Evolutionary conservation across 2,888 invertebrate species (phyloP), one percentile per base, ranked within the genome.

Genomic region (Drosophila trichaetosa): DNA sequence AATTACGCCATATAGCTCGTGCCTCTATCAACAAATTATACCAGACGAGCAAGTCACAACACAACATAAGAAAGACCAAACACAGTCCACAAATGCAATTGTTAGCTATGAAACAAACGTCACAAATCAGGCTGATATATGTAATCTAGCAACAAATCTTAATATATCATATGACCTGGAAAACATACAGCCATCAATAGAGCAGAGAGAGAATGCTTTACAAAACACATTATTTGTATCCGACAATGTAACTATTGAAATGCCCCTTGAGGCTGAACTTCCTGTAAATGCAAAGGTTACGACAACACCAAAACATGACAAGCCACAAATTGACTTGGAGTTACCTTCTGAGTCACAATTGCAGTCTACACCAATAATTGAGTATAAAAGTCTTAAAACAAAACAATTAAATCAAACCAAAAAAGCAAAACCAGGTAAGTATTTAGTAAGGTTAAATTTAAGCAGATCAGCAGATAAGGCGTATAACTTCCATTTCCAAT

Each of bases 401-500:
- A 49, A 69, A 18, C 54, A 31, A 57, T 67, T 71, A 69, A 69
- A 69, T 69, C 60, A 87, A 76, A 82, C 38, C 70, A 72, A 84
- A 81, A 78, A 76, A 75, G 58, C 72, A 63, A 61, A 40, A 46
- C 62, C 10, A 58, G 76, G 76, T 80, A 80, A 77, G 80, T 82
- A 77, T 79, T 54, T 21, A 38, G 27, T 54, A 70, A 74, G 74
- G 68, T 65, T 62, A 70, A 42, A 5, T n/a, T 48, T 82, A 82
- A 81, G 75, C 73, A 74, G 80, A 65, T 80, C 59, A 68, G 69
- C 57, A 67, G 64, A 77, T 80, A 91, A 92, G 93, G 92, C 93
- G 93, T 92, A 90, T 89, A 90, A 92, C 92, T 92, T 91, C 59
- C 70, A 79, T 61, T 69, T 73, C 74, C 72, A 84, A 67, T 70